Percentiles rank a stretch among this genome's conserved stretches.
phyloP scores from a whole-genome alignment of 64 coral and sea anemone genomes.

The Astreopora myriophthalma region DNA sequence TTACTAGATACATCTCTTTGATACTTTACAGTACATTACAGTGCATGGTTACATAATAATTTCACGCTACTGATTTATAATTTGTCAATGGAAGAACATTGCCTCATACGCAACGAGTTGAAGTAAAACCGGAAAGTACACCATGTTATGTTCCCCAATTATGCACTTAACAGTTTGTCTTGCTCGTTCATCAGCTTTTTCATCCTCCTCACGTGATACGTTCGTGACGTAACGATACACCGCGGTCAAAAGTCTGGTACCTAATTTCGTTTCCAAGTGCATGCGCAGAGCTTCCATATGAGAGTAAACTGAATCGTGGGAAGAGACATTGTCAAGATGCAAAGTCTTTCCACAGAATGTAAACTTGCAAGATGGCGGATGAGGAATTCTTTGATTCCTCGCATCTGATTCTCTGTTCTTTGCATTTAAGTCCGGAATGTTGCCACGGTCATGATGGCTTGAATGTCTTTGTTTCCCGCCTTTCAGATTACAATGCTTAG shows the following conservation, averaged over 20 bases:
- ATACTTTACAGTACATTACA: too few relatives aligned
- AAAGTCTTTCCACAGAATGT: constrained; percentile 56
- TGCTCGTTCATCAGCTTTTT: background rate
- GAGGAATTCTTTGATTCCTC: background rate
- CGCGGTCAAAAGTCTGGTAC: constrained; percentile 49
- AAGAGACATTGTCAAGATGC: constrained; percentile 30
- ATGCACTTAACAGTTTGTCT: background rate
- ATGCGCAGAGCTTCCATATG: constrained; percentile 61
- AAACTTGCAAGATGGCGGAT: constrained; percentile 22
- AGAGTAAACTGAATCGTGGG: constrained; percentile 36
- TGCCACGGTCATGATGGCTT: background rate
- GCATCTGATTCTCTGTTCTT: background rate
- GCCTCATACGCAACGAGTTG: constrained; percentile 59
- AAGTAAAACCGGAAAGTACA: constrained; percentile 47
- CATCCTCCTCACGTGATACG: background rate
- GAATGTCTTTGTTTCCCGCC: background rate
- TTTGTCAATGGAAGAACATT: background rate
- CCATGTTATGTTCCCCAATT: constrained; percentile 46
- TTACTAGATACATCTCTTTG: too few relatives aligned
- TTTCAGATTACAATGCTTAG: background rate
- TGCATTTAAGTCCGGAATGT: background rate
- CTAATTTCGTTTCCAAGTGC: constrained; percentile 56
- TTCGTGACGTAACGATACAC: constrained; percentile 60
- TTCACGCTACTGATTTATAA: too few relatives aligned
- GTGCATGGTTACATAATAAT: too few relatives aligned